phyloP scores from a whole-genome alignment of 2,797 vertebrate genomes.

The Argya squamiceps region DNA sequence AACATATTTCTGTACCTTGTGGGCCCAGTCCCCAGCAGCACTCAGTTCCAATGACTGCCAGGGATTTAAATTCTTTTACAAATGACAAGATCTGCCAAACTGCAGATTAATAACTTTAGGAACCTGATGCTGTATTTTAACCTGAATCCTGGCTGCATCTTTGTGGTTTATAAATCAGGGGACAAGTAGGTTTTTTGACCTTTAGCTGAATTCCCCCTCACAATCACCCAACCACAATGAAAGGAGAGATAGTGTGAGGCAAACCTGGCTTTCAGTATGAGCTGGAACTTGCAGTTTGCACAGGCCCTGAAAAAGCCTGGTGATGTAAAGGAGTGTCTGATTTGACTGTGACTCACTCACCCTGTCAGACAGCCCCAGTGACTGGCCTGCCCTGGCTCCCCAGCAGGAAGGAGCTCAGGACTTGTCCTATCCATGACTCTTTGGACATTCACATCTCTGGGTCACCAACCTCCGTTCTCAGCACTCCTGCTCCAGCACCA shows the following conservation, averaged over 20 bases:
- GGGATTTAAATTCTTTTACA: neutral
- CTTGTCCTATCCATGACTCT: neutral
- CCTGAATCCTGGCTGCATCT: neutral
- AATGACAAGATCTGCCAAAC: neutral
- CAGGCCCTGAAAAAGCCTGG: neutral
- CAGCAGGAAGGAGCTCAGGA: neutral
- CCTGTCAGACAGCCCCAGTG: neutral
- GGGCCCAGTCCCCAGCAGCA: neutral
- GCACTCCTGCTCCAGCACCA: no score
- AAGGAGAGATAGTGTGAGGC: neutral
- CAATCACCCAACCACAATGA: neutral
- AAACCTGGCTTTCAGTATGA: neutral
- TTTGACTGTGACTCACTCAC: slow-evolving; percentile 13
- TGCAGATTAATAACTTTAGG: neutral
- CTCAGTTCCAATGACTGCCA: neutral
- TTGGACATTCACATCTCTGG: neutral
- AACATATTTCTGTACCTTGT: neutral
- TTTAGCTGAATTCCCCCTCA: neutral
- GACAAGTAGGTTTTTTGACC: neutral
- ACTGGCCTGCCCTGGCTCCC: neutral
- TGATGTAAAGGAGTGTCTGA: neutral
- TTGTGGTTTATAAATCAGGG: neutral
- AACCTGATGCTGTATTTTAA: neutral
- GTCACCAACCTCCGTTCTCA: rapidly evolving
- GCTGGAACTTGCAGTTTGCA: neutral